A percentile compares a stretch with the other conserved stretches of the same genome.
phyloP scores from a whole-genome alignment of 2,888 invertebrate species.

The Hofmannophila pseudospretella region DNA sequence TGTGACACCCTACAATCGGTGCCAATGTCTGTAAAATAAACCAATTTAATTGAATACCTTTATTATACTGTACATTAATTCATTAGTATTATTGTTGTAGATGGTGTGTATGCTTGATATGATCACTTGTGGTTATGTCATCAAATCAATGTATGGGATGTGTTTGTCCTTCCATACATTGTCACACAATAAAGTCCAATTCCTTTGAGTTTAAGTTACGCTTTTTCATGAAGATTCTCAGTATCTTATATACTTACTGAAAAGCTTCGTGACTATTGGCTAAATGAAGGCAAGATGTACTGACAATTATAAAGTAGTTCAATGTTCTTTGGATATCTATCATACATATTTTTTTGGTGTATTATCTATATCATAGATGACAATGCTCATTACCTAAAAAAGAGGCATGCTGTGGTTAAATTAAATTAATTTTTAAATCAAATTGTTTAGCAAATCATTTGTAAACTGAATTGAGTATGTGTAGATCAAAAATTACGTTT shows the following conservation, averaged over 20 bases:
- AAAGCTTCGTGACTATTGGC: too few relatives aligned
- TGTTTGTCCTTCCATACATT: constrained; percentile 46
- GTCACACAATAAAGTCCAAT: constrained; percentile 29
- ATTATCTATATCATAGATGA: too few relatives aligned
- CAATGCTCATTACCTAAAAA: not conserved
- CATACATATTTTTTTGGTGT: too few relatives aligned
- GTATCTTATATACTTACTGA: too few relatives aligned
- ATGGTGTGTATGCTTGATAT: not conserved
- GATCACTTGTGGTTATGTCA: constrained; percentile 17
- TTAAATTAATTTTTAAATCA: not conserved
- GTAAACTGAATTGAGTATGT: constrained; percentile 16
- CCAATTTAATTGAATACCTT: too few relatives aligned
- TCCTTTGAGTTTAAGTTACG: not conserved
- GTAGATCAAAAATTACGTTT: constrained; percentile 38
- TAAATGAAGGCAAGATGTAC: too few relatives aligned
- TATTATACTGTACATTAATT: not conserved
- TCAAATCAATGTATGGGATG: constrained; percentile 51
- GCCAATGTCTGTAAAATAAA: too few relatives aligned
- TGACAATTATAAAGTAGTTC: too few relatives aligned
- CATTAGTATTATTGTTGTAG: not conserved
- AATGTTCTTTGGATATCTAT: too few relatives aligned
- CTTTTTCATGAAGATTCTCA: constrained; percentile 4
- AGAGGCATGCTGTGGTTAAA: constrained; percentile 1
- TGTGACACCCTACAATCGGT: too few relatives aligned
- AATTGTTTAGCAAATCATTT: constrained; percentile 7